Percentiles rank a stretch among this genome's conserved stretches.
Evolutionary conservation across 23 tunicate genomes (phyloP).

Genomic region (Phallusia fumigata): DNA sequence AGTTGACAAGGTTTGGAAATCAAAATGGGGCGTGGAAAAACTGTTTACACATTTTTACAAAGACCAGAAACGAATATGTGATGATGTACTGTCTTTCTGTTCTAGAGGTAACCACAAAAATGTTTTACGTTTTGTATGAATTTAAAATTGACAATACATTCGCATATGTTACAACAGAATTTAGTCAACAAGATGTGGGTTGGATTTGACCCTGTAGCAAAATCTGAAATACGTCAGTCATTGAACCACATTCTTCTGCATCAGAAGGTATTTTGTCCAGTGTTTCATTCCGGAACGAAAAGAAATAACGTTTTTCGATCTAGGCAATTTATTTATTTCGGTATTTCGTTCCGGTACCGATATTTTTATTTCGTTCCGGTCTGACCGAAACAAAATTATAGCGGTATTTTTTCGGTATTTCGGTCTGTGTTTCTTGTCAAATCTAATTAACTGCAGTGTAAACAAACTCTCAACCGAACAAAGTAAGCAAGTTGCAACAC

Average conservation of each 20-base stretch:
- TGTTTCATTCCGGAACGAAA: no score
- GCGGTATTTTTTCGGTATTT: no score
- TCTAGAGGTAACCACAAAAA: slow-evolving; percentile 39
- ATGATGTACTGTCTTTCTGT: slow-evolving; percentile 89
- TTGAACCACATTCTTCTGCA: slow-evolving; percentile 58
- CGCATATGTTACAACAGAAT: slow-evolving; percentile 22
- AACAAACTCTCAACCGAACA: no score
- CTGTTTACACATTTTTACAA: slow-evolving; percentile 56
- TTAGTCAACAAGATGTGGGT: slow-evolving; percentile 89
- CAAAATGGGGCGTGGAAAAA: slow-evolving; percentile 87
- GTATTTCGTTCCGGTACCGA: no score
- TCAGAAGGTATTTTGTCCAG: slow-evolving; percentile 32
- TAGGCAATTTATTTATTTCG: no score
- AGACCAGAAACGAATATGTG: slow-evolving; percentile 79
- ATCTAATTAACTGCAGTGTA: no score
- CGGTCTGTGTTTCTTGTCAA: no score
- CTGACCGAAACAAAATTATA: no score
- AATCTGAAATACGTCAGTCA: slow-evolving; percentile 66
- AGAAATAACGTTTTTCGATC: no score
- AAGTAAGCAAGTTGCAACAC: no score
- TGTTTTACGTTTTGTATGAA: background rate
- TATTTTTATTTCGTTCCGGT: no score
- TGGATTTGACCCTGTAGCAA: slow-evolving; percentile 62
- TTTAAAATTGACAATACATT: background rate
- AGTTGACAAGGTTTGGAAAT: slow-evolving; percentile 69